phyloP scores from a whole-genome alignment of 2,888 invertebrate species.

The Hofmannophila pseudospretella region DNA sequence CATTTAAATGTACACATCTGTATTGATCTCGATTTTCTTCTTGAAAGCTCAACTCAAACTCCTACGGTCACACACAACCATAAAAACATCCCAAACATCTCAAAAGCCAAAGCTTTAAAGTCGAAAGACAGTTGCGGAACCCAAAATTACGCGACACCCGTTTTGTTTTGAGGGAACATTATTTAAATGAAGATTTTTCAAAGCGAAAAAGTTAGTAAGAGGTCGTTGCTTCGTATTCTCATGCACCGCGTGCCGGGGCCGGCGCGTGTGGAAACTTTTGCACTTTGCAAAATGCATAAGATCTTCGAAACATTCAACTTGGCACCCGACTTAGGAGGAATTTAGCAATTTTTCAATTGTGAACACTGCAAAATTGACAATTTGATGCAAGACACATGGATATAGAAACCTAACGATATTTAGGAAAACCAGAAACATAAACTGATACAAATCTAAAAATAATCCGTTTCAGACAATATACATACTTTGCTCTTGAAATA shows the following conservation, averaged over 20 bases:
- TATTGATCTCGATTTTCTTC: no score
- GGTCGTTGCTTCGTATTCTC: slow-evolving; percentile 39
- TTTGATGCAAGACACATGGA: no score
- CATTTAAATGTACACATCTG: no score
- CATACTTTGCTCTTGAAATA: no score
- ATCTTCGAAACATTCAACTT: slow-evolving; percentile 49
- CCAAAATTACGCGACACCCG: slow-evolving; percentile 35
- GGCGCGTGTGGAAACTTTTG: slow-evolving; percentile 57
- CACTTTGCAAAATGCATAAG: slow-evolving; percentile 65
- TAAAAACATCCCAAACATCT: slow-evolving; percentile 2
- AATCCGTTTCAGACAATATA: no score
- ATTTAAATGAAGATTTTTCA: slow-evolving; percentile 54
- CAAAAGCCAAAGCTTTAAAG: slow-evolving; percentile 14
- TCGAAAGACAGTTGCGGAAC: slow-evolving; percentile 25
- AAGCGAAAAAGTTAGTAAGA: slow-evolving; percentile 49
- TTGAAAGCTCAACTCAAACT: no score
- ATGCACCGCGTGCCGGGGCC: slow-evolving; percentile 51
- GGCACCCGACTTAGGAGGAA: slow-evolving; percentile 27
- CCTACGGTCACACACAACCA: no score
- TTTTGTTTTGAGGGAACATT: slow-evolving; percentile 48
- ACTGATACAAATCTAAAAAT: no score
- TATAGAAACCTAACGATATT: no score
- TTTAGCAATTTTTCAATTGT: slow-evolving; percentile 25
- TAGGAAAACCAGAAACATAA: no score
- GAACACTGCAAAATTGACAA: no score